Evolutionary conservation across 2,797 vertebrate genomes (phyloP), one percentile per base, ranked within the genome.

Genomic region (Apogon talboti): DNA sequence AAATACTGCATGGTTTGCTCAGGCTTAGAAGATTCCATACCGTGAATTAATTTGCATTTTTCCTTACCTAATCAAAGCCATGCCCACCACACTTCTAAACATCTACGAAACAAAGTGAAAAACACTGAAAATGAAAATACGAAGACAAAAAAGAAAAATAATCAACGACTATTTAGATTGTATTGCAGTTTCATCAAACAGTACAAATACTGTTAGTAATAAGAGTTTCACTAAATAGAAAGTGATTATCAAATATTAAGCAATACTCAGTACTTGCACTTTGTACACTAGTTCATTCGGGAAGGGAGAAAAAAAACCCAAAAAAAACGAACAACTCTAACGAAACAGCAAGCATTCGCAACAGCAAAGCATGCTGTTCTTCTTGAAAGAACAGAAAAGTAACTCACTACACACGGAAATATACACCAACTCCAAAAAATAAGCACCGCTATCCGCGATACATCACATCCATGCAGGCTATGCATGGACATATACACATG

Each of bases 1-100:
- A 94, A 98, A 98, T 96, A 98, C 96, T 98, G 96, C 95, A 97
- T 94, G 96, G 96, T 95, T 95, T 95, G 94, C 94, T 95, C 95
- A 95, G 96, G 96, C 95, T 94, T 95, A 92, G 95, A 94, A 96
- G 92, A 96, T 96, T 94, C 92, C 96, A 95, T 94, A 91, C 91
- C 89, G 87, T 92, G 91, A 95, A 94, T 95, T 93, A 84, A 94
- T 89, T 95, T 93, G 95, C 90, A 94, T 94, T 93, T 94, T 91
- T 94, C 93, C 79, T 95, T 91, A 95, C 91, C 95, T 95, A 96
- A 89, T 92, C 94, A 94, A 95, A 95, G 93, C 94, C 96, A 96
- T 96, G 95, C 96, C 96, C 94, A 95, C 91, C 89, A 92, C 93
- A 95, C 91, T 87, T 92, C 93, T 95, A 96, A 91, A 95, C 93